These are phyloP conservation scores for Rhyacophila brunnea DNA, from an alignment of 1,140 invertebrate species.

Conservation along the genomic window DNA sequence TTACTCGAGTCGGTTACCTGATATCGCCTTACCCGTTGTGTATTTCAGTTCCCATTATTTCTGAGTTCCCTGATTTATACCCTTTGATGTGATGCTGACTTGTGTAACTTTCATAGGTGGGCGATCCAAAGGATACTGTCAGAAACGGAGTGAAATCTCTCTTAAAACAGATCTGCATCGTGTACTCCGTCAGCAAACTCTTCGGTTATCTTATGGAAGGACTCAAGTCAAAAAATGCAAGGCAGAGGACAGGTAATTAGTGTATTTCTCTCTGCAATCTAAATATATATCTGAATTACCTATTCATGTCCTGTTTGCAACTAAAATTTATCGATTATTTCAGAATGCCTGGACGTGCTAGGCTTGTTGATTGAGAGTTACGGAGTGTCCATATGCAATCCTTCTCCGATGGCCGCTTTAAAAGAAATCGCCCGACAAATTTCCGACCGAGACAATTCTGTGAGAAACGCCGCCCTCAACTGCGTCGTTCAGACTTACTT, in stretches of 20 bases:
- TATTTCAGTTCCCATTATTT: too few relatives aligned
- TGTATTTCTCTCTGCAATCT: neutral
- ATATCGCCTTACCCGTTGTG: too few relatives aligned
- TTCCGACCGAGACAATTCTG: conserved; percentile 93
- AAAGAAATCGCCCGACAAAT: conserved; percentile 94
- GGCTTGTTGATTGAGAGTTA: conserved; percentile 83
- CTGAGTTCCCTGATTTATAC: too few relatives aligned
- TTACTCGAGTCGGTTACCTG: too few relatives aligned
- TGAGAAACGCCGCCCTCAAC: conserved; percentile 93
- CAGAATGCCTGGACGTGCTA: conserved; percentile 91
- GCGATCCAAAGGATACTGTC: conserved; percentile 94
- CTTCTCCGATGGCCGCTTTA: conserved; percentile 72
- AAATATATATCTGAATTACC: neutral
- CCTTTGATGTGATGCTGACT: too few relatives aligned
- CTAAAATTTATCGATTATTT: conserved; percentile 14
- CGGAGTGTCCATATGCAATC: conserved; percentile 82
- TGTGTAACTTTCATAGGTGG: conserved; percentile 62
- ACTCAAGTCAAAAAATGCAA: conserved; percentile 93
- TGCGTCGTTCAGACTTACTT: conserved; percentile 89
- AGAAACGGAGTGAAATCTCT: conserved; percentile 83
- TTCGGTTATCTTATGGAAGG: conserved; percentile 92
- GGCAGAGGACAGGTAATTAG: conserved; percentile 79
- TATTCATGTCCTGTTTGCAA: neutral
- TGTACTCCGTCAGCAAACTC: conserved; percentile 89
- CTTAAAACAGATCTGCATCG: conserved; percentile 78